Evolutionary conservation across 1,140 invertebrate species (phyloP), one percentile per base, ranked within the genome.

Genomic region (Formica exsecta): DNA sequence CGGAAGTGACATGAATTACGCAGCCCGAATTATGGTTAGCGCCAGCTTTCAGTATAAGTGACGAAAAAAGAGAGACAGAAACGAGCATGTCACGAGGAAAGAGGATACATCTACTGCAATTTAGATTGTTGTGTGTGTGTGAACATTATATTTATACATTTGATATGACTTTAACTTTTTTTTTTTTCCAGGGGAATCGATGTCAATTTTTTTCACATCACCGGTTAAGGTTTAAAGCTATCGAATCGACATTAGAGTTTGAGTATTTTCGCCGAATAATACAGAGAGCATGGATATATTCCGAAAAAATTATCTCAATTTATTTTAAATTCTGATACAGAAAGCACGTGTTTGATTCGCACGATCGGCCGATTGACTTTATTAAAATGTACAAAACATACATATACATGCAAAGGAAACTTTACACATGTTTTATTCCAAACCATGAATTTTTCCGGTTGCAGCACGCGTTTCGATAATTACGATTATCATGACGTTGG

Each of bases 331-430:
- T 25, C 32, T 16, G 7, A n/a, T 22, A 38, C 44, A 64, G 38
- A 44, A 76, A 75, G 41, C n/a, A 61, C n/a, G 7, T 22, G 54
- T 36, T n/a, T 59, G 41, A 41, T 64, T 62, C 19, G 8, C n/a
- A 65, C 54, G 16, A 29, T 16, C 8, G 29, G 3, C 8, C 16
- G 38, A 3, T 22, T 13, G 25, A 76, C 57, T 76, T 76, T 77
- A 77, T 65, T 77, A 77, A 65, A 59, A 19, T n/a, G 36, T 29
- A 32, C 16, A 62, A n/a, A 44, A 64, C 57, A 76, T 61, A 64
- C 61, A 16, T 25, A 22, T 32, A 25, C 36, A n/a, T 11, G 7
- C 38, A 48, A 48, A 44, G 9, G 32, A 61, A 61, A 75, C 3
- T 13, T n/a, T 19, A 19, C 22, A 2, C 38, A 22, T 65, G 59